Conservation (phyloP, 2,888 invertebrate species). For the Tetanocera ferruginea region DNA sequence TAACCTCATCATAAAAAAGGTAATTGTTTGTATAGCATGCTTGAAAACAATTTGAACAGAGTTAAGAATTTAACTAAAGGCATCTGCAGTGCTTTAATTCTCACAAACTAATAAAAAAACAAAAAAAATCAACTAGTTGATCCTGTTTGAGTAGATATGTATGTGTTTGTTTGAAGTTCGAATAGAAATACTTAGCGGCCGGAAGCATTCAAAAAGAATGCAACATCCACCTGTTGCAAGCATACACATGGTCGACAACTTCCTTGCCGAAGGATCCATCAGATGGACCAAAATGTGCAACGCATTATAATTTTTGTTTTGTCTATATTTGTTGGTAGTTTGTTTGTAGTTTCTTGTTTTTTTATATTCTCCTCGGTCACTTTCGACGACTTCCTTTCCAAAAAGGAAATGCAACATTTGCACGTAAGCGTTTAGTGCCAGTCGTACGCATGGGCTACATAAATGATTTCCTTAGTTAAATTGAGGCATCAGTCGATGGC, state of each 20-base stretch:
- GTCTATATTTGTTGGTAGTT: not conserved
- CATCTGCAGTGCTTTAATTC: not conserved
- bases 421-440: not conserved
- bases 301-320: slow-evolving; percentile 6
- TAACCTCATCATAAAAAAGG: too few species aligned
- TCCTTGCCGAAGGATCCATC: slow-evolving; percentile 26
- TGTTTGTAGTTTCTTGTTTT: not conserved
- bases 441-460: too few species aligned
- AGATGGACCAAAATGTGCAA: not conserved
- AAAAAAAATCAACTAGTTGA: not conserved
- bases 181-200: not conserved
- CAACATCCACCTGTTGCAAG: slow-evolving; percentile 38
- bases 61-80: not conserved
- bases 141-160: not conserved
- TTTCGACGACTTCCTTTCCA: not conserved
- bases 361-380: not conserved
- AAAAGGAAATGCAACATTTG: not conserved
- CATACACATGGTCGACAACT: slow-evolving; percentile 14
- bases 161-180: not conserved
- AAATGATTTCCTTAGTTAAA: too few species aligned
- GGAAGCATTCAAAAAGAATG: slow-evolving; percentile 13
- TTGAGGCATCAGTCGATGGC: too few species aligned
- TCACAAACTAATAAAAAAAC: not conserved
- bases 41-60: not conserved
- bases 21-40: not conserved